Evolutionary conservation across 1,140 invertebrate species (phyloP), one percentile per base, ranked within the genome.

Genomic region (Zaprionus nigranus): DNA sequence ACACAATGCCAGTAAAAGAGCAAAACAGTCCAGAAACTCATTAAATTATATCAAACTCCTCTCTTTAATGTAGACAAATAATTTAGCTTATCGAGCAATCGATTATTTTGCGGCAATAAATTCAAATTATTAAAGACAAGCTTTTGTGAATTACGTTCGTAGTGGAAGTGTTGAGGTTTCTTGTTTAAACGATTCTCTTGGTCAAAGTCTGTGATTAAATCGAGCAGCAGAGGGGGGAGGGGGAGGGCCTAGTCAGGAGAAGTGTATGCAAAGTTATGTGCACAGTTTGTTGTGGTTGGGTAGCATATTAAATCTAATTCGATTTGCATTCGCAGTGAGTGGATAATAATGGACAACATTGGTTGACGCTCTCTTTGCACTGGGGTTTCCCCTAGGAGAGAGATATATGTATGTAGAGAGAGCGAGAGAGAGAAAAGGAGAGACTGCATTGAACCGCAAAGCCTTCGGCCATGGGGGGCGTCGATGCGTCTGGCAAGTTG

Each of bases 271-370:
- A 1, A 20, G 53, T 85, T 65, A 71, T 85, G 78, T 74, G 82
- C 78, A 67, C 72, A 78, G 84, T 83, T 87, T 75, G 68, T 81
- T 87, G 84, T 66, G 84, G 84, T 87, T 70, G 53, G 65, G 62
- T 43, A 73, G 85, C 81, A 87, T 90, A 87, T 87, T 87, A 87
- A 87, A 87, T 84, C 79, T 88, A 83, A 87, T 87, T 86, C 70
- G 84, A 87, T 87, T 87, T 87, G 70, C 77, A 88, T 87, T 88
- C 69, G 72, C 70, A 63, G 60, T 67, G 58, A 79, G 69, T 78
- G 66, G 74, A 84, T 88, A 88, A 83, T 74, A 74, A 86, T 74
- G 57, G 56, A 34, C 43, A 24, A 73, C 75, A 64, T 67, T 59
- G 36, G 63, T 61, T 61, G 67, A 64, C 51, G 70, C 68, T 69